A percentile compares a stretch with the other conserved stretches of the same genome.
phyloP scores from a whole-genome alignment of 2,797 vertebrate species.

The Parauchenoglanis punctatus region DNA sequence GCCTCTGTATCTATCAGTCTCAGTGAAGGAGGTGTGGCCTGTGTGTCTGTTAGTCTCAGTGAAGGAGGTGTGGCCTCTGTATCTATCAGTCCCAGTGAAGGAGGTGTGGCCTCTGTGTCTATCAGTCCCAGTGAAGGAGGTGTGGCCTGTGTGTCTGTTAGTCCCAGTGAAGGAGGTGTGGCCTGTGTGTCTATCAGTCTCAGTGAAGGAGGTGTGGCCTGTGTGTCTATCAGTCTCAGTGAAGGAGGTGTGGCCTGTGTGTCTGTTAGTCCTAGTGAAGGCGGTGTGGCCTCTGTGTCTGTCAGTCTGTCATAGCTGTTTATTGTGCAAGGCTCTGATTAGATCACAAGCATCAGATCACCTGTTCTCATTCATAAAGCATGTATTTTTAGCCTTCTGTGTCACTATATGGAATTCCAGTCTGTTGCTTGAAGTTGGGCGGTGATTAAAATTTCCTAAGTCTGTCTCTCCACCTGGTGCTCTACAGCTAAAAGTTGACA shows the following conservation, averaged over 20 bases:
- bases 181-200: background rate
- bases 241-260: background rate
- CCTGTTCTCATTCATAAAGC: background rate
- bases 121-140: background rate
- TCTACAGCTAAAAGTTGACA: constrained; percentile 14
- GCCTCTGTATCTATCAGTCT: background rate
- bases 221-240: background rate
- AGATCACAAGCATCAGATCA: background rate
- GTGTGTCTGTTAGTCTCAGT: background rate
- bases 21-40: background rate
- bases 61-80: background rate
- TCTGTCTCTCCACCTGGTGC: constrained; percentile 13
- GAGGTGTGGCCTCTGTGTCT: background rate
- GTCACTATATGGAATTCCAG: constrained; percentile 4
- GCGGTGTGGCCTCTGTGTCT: background rate
- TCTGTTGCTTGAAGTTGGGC: background rate
- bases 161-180: background rate
- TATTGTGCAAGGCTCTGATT: background rate
- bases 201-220: background rate
- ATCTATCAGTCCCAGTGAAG: background rate
- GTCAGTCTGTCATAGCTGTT: background rate
- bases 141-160: background rate
- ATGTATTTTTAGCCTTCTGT: background rate
- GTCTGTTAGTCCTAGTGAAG: background rate
- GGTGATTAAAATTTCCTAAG: background rate